Base-by-base conservation (phyloP, 1,140 invertebrate genomes). In the Monomorium pharaonis region DNA sequence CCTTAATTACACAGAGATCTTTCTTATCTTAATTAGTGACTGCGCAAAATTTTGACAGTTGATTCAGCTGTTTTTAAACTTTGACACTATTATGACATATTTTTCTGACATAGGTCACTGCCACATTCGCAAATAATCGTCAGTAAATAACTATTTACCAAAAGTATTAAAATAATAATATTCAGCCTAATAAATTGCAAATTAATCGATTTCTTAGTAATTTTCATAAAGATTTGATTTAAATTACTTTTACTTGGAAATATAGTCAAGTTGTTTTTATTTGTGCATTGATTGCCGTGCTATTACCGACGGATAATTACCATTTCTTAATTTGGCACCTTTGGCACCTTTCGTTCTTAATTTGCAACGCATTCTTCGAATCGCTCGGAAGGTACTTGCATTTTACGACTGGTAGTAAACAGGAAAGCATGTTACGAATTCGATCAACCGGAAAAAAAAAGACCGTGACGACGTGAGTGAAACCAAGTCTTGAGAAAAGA, bases 361-460 rank as follows among this genome's bases (percentile, higher is more conserved):
- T 49, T 37, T 24, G n/a, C 10, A 67, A 67, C 2, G 30, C 9
- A 1, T 67, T 67, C n/a, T 21, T 49, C 14, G n/a, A 16, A 27
- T 18, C 12, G 42, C 10, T 51, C n/a, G 7, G 24, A 37, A 24
- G 30, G 6, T 37, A 33, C 30, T 37, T 33, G 14, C 37, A 37
- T 12, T 49, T 49, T 47, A 12, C 9, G 37, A 37, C 27, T 12
- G 27, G 42, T 21, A 16, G 16, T 51, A 78, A 78, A 78, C 76
- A 51, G 60, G n/a, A 51, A 78, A 78, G 7, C 44, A 78, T 37
- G 7, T 30, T 47, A 44, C 56, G n/a, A 63, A 18, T 44, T 51
- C 18, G 14, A 74, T 74, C 60, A 16, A 77, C 21, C 21, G 60
- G 21, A 58, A 65, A 78, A 18, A 65, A 37, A 51, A 67, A 51